phyloP scores from a whole-genome alignment of 2,888 invertebrate species.

The Gymnosoma rotundatum region DNA sequence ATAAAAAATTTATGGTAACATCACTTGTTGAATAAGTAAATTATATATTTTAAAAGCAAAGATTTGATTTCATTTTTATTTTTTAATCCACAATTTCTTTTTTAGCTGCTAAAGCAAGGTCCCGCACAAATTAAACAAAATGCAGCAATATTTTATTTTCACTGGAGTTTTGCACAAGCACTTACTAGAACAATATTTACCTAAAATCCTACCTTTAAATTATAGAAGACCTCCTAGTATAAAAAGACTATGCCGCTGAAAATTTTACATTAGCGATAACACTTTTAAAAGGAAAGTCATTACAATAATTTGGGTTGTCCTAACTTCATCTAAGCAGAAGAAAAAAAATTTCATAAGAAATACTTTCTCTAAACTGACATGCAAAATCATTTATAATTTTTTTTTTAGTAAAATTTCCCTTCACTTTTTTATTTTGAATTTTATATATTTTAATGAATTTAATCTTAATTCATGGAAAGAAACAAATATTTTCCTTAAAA shows the following conservation, averaged over 20 bases:
- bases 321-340: background rate
- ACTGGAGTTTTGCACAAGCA: background rate
- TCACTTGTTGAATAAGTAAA: no score
- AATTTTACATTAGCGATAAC: background rate
- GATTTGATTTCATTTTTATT: no score
- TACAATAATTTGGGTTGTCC: background rate
- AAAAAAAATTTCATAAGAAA: conserved; percentile 32
- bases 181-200: background rate
- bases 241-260: background rate
- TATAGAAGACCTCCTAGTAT: conserved; percentile 20
- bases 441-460: conserved; percentile 40
- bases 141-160: no score
- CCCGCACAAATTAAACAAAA: no score
- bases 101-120: no score
- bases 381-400: conserved; percentile 64
- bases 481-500: conserved; percentile 7
- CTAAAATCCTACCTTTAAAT: background rate
- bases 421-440: background rate
- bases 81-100: no score
- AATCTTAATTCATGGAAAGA: conserved; percentile 59
- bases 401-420: background rate
- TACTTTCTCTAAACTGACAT: conserved; percentile 20
- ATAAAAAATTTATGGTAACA: no score
- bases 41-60: no score
- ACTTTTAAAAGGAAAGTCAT: background rate